A percentile compares a stretch with the other conserved stretches of the same genome.
Evolutionary conservation across 2,888 invertebrate species (phyloP).

Genomic region (Brachypalpus laphriformis): DNA sequence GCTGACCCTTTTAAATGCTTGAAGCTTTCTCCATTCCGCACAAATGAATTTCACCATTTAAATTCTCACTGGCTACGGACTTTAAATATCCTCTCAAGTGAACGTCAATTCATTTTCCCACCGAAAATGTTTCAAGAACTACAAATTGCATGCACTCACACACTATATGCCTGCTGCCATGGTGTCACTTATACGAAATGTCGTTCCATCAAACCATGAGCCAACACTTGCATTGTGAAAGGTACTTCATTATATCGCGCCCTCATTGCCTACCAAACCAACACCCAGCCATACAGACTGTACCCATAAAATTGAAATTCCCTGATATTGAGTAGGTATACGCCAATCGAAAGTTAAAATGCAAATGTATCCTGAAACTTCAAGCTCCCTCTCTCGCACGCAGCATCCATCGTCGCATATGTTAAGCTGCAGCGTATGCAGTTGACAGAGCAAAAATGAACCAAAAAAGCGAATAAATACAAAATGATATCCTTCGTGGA

Average conservation of each 20-base stretch:
- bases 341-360: conserved; percentile 64
- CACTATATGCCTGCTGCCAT: conserved; percentile 8
- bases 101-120: conserved; percentile 2
- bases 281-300: not conserved
- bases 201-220: conserved; percentile 20
- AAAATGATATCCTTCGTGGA: conserved; percentile 3
- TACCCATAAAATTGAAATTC: conserved; percentile 42
- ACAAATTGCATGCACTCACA: conserved; percentile 37
- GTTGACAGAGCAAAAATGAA: conserved; percentile 40
- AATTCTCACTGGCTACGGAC: no score
- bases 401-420: conserved; percentile 7
- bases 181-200: not conserved
- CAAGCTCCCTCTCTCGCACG: not conserved
- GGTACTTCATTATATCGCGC: conserved; percentile 41
- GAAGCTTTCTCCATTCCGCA: not conserved
- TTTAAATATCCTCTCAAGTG: not conserved
- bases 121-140: conserved; percentile 14
- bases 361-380: conserved; percentile 42
- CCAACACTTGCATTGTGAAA: conserved; percentile 19
- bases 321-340: conserved; percentile 52
- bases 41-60: not conserved
- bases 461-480: not conserved
- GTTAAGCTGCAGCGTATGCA: conserved; percentile 26
- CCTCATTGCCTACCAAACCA: not conserved
- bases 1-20: not conserved